Percentiles rank a stretch among this genome's conserved stretches.
These are phyloP conservation scores for Meloidogyne exigua DNA, from an alignment of 1,140 invertebrate genomes.

Conservation along the genomic window DNA sequence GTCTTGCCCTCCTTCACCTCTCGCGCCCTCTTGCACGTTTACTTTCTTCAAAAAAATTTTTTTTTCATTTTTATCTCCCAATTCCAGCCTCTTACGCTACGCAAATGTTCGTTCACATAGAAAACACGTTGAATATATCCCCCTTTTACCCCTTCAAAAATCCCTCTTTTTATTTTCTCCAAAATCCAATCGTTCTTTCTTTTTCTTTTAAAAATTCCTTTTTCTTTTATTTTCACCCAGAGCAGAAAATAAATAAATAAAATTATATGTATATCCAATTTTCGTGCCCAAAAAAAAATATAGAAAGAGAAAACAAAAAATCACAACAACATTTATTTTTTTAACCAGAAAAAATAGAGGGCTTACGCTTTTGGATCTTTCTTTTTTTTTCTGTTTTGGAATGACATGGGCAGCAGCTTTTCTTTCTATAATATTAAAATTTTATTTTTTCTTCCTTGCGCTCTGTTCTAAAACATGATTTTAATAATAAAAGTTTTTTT, in stretches of 20 bases:
- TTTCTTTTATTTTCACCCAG: neutral
- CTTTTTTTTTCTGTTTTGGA: neutral
- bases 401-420: neutral
- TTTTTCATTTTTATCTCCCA: neutral
- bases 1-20: neutral
- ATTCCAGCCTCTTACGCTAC: neutral
- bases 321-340: no score
- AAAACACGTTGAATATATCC: neutral
- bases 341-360: neutral
- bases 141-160: neutral
- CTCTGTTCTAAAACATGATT: neutral
- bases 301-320: neutral
- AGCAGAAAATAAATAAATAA: no score
- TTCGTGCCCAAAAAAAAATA: neutral
- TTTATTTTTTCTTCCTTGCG: neutral
- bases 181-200: neutral
- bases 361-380: neutral
- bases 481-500: constrained; percentile 1
- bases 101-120: constrained; percentile 4
- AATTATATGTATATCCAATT: no score
- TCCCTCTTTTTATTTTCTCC: neutral
- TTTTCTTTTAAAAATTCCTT: neutral
- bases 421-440: neutral
- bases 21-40: neutral
- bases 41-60: neutral